Evolutionary conservation across 1,140 invertebrate genomes (phyloP).

Genomic region (Macrostomum lignano): DNA sequence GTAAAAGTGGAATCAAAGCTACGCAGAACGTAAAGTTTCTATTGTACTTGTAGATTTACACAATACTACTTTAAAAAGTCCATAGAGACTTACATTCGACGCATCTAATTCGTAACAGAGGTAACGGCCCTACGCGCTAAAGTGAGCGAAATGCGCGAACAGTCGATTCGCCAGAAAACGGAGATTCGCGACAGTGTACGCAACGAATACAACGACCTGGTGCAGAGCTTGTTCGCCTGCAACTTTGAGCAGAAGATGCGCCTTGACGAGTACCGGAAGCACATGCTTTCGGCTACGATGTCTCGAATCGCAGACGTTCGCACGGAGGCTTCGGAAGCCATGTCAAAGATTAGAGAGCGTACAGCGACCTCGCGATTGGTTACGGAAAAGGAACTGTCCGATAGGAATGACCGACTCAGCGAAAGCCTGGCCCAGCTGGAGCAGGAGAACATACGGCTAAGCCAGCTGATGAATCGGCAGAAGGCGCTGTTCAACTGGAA

Average conservation of each 20-base stretch:
- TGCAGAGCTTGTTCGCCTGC: slow-evolving; percentile 18
- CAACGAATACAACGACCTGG: slow-evolving; percentile 21
- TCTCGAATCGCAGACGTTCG: slow-evolving; percentile 14
- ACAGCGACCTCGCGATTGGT: neutral
- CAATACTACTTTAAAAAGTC: too few species aligned
- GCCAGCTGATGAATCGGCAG: slow-evolving; percentile 15
- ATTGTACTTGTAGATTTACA: too few species aligned
- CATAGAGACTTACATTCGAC: too few species aligned
- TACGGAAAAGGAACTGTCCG: slow-evolving; percentile 12
- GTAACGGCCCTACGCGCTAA: slow-evolving; percentile 22
- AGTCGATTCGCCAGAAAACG: slow-evolving; percentile 14
- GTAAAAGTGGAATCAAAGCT: too few species aligned
- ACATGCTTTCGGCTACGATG: slow-evolving; percentile 15
- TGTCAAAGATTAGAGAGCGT: slow-evolving; percentile 9
- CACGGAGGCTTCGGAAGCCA: slow-evolving; percentile 13
- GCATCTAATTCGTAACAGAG: slow-evolving; percentile 12
- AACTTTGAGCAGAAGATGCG: slow-evolving; percentile 15
- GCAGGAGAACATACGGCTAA: slow-evolving; percentile 17
- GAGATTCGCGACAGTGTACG: slow-evolving; percentile 17
- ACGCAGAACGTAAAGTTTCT: too few species aligned
- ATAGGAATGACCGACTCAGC: slow-evolving; percentile 10
- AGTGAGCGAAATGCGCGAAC: slow-evolving; percentile 18
- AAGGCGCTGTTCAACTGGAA: slow-evolving; percentile 19
- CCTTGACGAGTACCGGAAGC: slow-evolving; percentile 19
- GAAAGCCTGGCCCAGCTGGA: slow-evolving; percentile 13